phyloP scores from a whole-genome alignment of 2,113 vertebrate species.

The Marcusenius ussheri region DNA sequence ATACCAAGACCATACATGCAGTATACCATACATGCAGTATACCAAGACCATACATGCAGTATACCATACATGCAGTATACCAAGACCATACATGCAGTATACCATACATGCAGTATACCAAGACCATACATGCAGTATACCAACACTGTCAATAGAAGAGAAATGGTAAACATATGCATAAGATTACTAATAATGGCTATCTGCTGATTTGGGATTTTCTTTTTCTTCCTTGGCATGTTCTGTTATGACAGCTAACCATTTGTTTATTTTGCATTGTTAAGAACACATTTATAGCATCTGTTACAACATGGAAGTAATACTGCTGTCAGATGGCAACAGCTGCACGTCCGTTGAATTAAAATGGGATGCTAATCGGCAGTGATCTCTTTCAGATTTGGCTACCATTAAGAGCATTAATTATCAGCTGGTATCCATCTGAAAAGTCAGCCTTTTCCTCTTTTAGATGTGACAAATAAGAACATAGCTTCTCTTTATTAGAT shows the following conservation, averaged over 20 bases:
- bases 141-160: not conserved
- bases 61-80: no score
- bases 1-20: no score
- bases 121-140: not conserved
- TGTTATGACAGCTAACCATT: slow-evolving; percentile 50
- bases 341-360: slow-evolving; percentile 58
- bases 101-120: no score
- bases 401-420: not conserved
- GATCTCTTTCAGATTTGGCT: not conserved
- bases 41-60: no score
- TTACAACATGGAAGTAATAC: slow-evolving; percentile 53
- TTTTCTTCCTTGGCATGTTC: slow-evolving; percentile 41
- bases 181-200: not conserved
- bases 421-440: not conserved
- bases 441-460: not conserved
- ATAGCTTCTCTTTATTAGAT: not conserved
- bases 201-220: not conserved
- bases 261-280: slow-evolving; percentile 56
- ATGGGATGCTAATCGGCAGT: slow-evolving; percentile 30
- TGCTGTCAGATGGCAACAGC: slow-evolving; percentile 56
- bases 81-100: no score
- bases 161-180: not conserved
- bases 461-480: not conserved
- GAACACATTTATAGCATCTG: slow-evolving; percentile 50
- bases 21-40: no score